These are phyloP conservation scores for Rhombomys opimus DNA, from an alignment of 2,113 vertebrate genomes.

Conservation along the genomic window DNA sequence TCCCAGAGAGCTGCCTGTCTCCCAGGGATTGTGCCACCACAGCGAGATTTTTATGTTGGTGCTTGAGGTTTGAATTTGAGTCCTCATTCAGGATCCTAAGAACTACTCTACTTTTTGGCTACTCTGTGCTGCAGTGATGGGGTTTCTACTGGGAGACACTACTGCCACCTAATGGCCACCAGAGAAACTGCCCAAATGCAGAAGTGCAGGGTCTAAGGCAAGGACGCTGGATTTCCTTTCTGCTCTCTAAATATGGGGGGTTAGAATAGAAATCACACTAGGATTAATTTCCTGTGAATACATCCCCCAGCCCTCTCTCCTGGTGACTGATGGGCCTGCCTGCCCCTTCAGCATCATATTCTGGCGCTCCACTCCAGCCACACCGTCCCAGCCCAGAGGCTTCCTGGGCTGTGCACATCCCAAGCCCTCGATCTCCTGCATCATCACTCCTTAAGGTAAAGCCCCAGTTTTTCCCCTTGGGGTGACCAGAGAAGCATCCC, in stretches of 20 bases:
- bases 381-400: neutral
- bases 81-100: neutral
- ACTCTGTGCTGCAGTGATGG: neutral
- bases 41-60: neutral
- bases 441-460: neutral
- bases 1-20: neutral
- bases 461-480: neutral
- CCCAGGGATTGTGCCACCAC: neutral
- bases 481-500: neutral
- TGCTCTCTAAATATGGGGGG: neutral
- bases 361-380: neutral
- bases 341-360: neutral
- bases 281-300: neutral
- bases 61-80: neutral
- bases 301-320: neutral
- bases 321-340: fast-evolving
- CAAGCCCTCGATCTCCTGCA: neutral
- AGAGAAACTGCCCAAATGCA: neutral
- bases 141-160: fast-evolving
- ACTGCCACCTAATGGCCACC: neutral
- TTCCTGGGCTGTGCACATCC: neutral
- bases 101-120: neutral
- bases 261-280: neutral
- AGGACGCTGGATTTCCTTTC: neutral
- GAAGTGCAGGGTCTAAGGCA: no score